phyloP scores from a whole-genome alignment of 2,888 invertebrate genomes.

The Dendrolimus pini region DNA sequence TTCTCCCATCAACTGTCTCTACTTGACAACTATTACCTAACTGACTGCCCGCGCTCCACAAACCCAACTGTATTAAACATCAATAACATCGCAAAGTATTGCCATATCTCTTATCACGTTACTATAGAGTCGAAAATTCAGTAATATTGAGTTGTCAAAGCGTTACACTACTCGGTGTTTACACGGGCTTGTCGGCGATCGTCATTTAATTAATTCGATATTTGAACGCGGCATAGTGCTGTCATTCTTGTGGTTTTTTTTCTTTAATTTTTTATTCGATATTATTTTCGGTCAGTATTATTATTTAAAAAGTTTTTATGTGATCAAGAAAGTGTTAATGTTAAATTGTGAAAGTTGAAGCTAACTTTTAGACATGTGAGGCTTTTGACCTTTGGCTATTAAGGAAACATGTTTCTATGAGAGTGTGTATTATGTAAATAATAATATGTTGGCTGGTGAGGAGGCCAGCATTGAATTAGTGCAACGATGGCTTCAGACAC shows the following conservation, averaged over 20 bases:
- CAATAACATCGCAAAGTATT: slow-evolving; percentile 18
- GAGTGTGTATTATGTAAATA: slow-evolving; percentile 38
- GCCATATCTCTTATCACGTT: slow-evolving; percentile 22
- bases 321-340: neutral
- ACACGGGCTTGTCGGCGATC: slow-evolving; percentile 54
- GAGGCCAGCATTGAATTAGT: slow-evolving; percentile 68
- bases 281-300: slow-evolving; percentile 19
- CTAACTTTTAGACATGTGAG: neutral
- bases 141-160: slow-evolving; percentile 14
- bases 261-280: slow-evolving; percentile 18
- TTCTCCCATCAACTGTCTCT: slow-evolving; percentile 61
- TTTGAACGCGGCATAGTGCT: slow-evolving; percentile 54
- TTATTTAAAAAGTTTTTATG: neutral
- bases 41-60: slow-evolving; percentile 57
- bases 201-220: slow-evolving; percentile 68
- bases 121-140: slow-evolving; percentile 37
- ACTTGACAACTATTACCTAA: slow-evolving; percentile 67
- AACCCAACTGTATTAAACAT: slow-evolving; percentile 38
- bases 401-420: neutral
- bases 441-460: slow-evolving; percentile 65
- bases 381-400: neutral
- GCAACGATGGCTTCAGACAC: slow-evolving; percentile 60
- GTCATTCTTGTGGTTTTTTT: slow-evolving; percentile 36
- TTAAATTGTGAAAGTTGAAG: neutral
- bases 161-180: slow-evolving; percentile 50